Evolutionary conservation across 2,113 vertebrate genomes (phyloP), one percentile per base, ranked within the genome.

Genomic region (Pachyramphus minor): DNA sequence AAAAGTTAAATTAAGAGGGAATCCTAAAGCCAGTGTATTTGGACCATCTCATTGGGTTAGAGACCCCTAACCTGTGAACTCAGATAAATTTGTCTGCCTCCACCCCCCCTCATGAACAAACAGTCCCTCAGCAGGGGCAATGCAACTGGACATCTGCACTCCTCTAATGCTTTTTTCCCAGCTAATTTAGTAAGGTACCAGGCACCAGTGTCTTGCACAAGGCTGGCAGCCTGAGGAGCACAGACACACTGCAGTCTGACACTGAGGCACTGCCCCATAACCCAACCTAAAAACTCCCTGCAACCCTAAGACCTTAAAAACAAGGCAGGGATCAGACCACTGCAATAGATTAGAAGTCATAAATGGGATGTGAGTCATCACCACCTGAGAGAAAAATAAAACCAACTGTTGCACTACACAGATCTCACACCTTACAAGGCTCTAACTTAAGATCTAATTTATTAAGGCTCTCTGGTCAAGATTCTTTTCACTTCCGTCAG

Each of bases 381-480:
- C 14, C 24, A 55, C 6, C 6, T 5, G 23, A 33, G 30, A 31
- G 47, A 49, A 19, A 28, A 71, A 9, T 37, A 62, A 45, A 25
- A 7, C 8, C 18, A 59, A 5, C 6, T 67, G 23, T 21, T 84
- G 50, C 35, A 39, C 42, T 39, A 33, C 23, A 59, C 24, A 71
- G 25, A 56, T 19, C 68, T 71, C 6, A 8, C 12, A 25, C 17
- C 9, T 58, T n/a, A 45, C 9, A 62, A 44, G 12, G 33, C 31
- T 90, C n/a, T 12, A 28, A 28, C 39, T 12, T 49, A n/a, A 78
- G 19, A 93, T 55, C 42, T 30, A 28, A 71, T 39, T 39, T n/a
- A 52, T 79, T 71, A 47, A 84, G 25, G 47, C 3, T 22, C 45
- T 31, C 22, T 35, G 0, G 0, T 27, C 0, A 1, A 22, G 12